Percentiles rank a stretch among this genome's conserved stretches.
phyloP scores from a whole-genome alignment of 1,140 invertebrate species.

The Lordiphosa stackelbergi region DNA sequence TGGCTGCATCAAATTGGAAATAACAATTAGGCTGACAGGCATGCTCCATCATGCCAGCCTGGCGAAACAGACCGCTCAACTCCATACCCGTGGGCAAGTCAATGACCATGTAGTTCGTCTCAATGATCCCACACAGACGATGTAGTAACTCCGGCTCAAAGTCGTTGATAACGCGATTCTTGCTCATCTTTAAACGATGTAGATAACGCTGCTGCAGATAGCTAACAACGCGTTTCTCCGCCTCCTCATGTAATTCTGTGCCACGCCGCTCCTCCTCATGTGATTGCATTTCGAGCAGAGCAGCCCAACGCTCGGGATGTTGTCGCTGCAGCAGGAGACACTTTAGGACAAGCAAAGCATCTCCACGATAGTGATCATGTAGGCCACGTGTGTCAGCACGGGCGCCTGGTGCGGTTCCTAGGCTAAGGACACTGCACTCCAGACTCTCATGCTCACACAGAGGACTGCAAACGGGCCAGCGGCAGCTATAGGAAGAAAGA shows the following conservation, averaged over 20 bases:
- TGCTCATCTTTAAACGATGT: slow-evolving; percentile 78
- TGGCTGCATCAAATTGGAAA: slow-evolving; percentile 81
- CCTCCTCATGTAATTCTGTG: slow-evolving; percentile 83
- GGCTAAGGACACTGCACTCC: slow-evolving; percentile 84
- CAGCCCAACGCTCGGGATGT: slow-evolving; percentile 82
- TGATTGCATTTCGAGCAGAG: slow-evolving; percentile 83
- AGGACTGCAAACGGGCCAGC: slow-evolving; percentile 84
- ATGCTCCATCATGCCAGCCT: slow-evolving; percentile 86
- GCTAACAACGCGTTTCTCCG: slow-evolving; percentile 81
- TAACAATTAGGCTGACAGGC: slow-evolving; percentile 86
- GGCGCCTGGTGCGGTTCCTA: slow-evolving; percentile 76
- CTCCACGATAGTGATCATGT: slow-evolving; percentile 71
- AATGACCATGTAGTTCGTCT: slow-evolving; percentile 88
- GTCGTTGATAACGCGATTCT: slow-evolving; percentile 76
- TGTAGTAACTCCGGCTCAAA: slow-evolving; percentile 81
- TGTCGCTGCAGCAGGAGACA: slow-evolving; percentile 83
- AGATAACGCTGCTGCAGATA: slow-evolving; percentile 82
- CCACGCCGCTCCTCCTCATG: slow-evolving; percentile 83
- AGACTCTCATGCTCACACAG: slow-evolving; percentile 82
- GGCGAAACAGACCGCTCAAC: slow-evolving; percentile 82
- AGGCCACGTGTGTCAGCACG: slow-evolving; percentile 34
- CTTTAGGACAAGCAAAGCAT: slow-evolving; percentile 83
- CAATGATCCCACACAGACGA: slow-evolving; percentile 86
- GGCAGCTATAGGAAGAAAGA: slow-evolving; percentile 78
- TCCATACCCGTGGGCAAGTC: slow-evolving; percentile 78